Evolutionary conservation across 2,113 vertebrate species (phyloP), one percentile per base, ranked within the genome.

Genomic region (Microcebus tavaratra): DNA sequence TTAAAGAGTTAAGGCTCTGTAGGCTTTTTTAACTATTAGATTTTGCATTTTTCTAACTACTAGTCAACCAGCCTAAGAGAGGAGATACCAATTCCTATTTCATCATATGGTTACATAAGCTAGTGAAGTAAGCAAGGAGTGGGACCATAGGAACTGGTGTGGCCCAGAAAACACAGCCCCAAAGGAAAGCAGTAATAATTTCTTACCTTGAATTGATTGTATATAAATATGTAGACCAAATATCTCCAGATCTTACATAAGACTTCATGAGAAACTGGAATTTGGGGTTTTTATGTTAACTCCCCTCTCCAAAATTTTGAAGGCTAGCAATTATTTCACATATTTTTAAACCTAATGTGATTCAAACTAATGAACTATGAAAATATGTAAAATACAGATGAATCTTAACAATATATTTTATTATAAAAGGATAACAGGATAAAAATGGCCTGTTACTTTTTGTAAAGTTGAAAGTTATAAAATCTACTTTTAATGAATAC

Each of bases 391-490:
- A 79, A 21, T 84, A 36, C 3, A 87, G 25, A 39, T 93, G 12
- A 57, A 84, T 34, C 8, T 88, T 55, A 42, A 42, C 6, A 61
- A 53, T 86, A 63, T 45, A 63, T 36, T 92, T 87, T 34, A 34
- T 90, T 9, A 65, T 20, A 34, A 50, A 55, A 34, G 31, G 1
- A 63, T 14, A 20, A 39, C 6, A 93, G 42, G 13, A 10, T n/a
- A 25, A 59, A 53, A n/a, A 42, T 34, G 13, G 21, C 13, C n/a
- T 79, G 6, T 80, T 79, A 29, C 13, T 34, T 83, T 79, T 81
- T 61, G 8, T 91, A 15, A 91, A 73, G 31, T 63, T 96, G 70
- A 68, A 78, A 84, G 17, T 63, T 53, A 90, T 23, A 85, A 87
- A 82, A 82, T 53, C 15, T 76, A 63, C 8, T 65, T 95, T 89